phyloP scores from a whole-genome alignment of 2,888 invertebrate genomes.

The Mesoligia furuncula region DNA sequence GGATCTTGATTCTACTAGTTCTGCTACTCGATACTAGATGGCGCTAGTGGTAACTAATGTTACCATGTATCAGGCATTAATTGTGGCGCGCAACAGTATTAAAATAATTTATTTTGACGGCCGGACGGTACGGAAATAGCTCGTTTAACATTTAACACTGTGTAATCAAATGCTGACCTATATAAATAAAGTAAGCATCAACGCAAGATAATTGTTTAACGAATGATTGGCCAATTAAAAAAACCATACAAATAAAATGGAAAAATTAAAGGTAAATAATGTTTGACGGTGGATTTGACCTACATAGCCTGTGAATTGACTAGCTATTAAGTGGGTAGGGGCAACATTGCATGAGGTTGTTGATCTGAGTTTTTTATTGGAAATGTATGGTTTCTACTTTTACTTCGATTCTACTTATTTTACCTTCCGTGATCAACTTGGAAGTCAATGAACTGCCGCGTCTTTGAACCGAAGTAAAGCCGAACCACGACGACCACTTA shows the following conservation, averaged over 20 bases:
- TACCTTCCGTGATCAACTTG: neutral
- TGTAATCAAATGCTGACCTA: neutral
- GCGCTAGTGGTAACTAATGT: too few species aligned
- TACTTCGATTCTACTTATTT: neutral
- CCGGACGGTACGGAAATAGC: neutral
- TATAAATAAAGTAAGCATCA: neutral
- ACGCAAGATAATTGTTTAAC: conserved; percentile 6
- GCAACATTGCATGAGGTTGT: conserved; percentile 9
- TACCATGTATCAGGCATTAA: too few species aligned
- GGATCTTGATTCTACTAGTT: too few species aligned
- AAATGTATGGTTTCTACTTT: neutral
- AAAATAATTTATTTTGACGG: neutral
- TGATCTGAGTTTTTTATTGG: neutral
- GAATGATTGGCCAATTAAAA: conserved; percentile 5
- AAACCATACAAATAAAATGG: conserved; percentile 14
- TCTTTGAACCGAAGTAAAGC: too few species aligned
- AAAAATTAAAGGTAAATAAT: conserved; percentile 24
- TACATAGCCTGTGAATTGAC: conserved; percentile 3
- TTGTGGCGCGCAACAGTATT: too few species aligned
- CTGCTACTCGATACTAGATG: too few species aligned
- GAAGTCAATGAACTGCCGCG: neutral
- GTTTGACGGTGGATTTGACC: conserved; percentile 13
- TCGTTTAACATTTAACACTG: neutral
- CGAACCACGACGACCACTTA: too few species aligned
- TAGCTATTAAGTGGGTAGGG: conserved; percentile 14